Evolutionary conservation across 2,113 vertebrate species (phyloP), one percentile per base, ranked within the genome.

Genomic region (Ophiodon elongatus): DNA sequence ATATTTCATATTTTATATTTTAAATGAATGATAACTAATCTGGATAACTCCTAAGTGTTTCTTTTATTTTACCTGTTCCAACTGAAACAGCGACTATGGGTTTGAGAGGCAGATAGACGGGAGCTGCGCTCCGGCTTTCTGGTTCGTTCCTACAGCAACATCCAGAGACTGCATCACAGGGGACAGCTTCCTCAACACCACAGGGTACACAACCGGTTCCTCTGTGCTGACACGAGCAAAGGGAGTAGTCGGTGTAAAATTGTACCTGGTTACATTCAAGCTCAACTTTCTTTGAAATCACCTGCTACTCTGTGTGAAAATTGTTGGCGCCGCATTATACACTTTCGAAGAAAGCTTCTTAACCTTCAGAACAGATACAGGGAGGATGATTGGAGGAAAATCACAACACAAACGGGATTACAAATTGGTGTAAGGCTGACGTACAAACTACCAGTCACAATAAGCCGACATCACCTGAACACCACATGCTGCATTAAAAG

Each of bases 101-200:
- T 98, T 97, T 66, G 97, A 98, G 59, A 94, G 97, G 65, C 96
- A 97, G 89, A 94, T 91, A 77, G 97, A 97, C 25, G 97, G 97
- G 0, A 96, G 96, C 76, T 98, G 97, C 73, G 90, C 96, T 31
- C 96, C 96, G 19, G 96, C 97, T 1, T 98, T 98, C 92, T 98
- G 97, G 97, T 98, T 97, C 47, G 92, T 97, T 87, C 97, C 96
- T 3, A 96, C 97, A 6, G 96, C 96, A 35, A 83, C 97, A 68
- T 96, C 96, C 0, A 96, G 96, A 88, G 96, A 97, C 68, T 98
- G 97, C 92, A 96, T 96, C 89, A 76, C 96, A 2, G 97, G 96
- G 35, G 96, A 98, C 88, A 98, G 95, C 90, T 98, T 98, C 81
- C 96, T 98, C 89, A 98, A 98, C 87, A 97, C 97, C 69, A 98